Evolutionary conservation across 2,888 invertebrate genomes (phyloP).

Genomic region (Brachyptera putata): DNA sequence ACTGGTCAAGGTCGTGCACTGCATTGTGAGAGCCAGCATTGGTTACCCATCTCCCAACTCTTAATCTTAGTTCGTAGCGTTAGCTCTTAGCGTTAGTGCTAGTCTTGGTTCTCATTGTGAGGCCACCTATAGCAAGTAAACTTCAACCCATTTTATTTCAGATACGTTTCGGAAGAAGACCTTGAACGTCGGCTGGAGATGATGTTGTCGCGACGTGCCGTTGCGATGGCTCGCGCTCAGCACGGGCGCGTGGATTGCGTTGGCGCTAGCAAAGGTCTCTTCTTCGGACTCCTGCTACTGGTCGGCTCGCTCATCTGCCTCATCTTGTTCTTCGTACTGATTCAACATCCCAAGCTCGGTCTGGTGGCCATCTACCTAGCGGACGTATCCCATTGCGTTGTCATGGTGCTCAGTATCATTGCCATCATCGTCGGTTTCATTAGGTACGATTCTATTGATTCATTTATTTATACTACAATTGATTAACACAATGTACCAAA

Average conservation of each 20-base stretch:
- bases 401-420: conserved; percentile 82
- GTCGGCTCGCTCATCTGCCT: conserved; percentile 89
- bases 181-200: conserved; percentile 83
- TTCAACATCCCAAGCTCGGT: conserved; percentile 77
- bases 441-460: conserved; percentile 55
- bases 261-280: conserved; percentile 89
- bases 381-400: conserved; percentile 83
- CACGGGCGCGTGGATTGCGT: conserved; percentile 89
- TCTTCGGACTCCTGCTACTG: conserved; percentile 83
- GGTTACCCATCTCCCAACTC: no score
- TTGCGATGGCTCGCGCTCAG: conserved; percentile 77
- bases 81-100: no score
- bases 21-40: no score
- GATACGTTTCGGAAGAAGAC: conserved; percentile 72
- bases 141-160: conserved; percentile 38
- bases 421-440: conserved; percentile 89
- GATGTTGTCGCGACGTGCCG: conserved; percentile 81
- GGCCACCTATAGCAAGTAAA: not conserved
- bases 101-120: no score
- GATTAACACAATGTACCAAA: no score
- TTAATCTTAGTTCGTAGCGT: no score
- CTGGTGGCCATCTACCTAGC: conserved; percentile 85
- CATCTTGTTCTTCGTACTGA: conserved; percentile 92
- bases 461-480: no score
- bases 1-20: no score